Base-by-base conservation (phyloP, 2,113 vertebrate species). In the Leucoraja erinaceus region DNA sequence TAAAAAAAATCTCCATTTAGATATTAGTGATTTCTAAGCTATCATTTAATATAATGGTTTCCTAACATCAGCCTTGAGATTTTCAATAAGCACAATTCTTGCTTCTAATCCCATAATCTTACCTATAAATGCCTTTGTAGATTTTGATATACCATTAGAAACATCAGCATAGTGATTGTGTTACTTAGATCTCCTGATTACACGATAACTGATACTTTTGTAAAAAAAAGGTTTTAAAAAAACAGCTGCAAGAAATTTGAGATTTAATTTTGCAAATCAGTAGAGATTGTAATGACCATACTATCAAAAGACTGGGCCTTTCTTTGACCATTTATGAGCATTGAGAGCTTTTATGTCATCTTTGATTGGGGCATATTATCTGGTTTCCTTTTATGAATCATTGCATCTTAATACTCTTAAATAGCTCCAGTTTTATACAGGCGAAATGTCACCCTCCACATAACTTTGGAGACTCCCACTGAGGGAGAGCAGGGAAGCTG, bases 1-100 rank as follows among this genome's bases (percentile, higher is more conserved):
- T 47, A 74, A 91, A 72, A 91, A 72, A n/a, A 91, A 91, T 91
- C 54, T 72, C 38, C 66, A 91, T 91, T 91, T 91, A 20, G 28
- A 28, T 33, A 91, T 72, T 47, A 38, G 54, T 70, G 31, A 9
- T 70, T 68, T 91, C 31, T 28, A 72, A 54, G 66, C 16, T 72
- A 70, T 8, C 22, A 72, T 72, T 72, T 38, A 72, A 38, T 72
- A 47, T 72, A 54, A 11, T 11, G 22, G 66, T 11, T 91, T 70
- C 9, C 33, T 54, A 28, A 70, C 90, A 91, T 72, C 68, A 47
- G 90, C 33, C 70, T 91, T 47, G 54, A 91, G 5, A 70, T 91
- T 54, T 91, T 91, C 70, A 70, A 12, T 14, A 33, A 91, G 33
- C 7, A 54, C 90, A 91, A 54, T 70, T 47, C 33, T 91, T 74